Evolutionary conservation across 2,113 vertebrate genomes (phyloP).

Genomic region (Coryphaenoides rupestris): DNA sequence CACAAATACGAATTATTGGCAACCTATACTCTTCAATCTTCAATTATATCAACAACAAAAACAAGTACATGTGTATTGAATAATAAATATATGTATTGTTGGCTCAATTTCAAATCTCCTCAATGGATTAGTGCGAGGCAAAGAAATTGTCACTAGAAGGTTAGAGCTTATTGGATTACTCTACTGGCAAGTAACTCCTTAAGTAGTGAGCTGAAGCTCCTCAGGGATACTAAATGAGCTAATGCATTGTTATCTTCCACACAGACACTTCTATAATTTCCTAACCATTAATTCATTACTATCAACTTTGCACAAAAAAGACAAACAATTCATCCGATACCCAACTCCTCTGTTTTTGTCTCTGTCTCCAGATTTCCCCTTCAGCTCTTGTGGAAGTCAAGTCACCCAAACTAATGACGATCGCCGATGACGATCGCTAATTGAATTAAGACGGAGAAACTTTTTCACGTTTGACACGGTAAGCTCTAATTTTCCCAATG

Average conservation of each 20-base stretch:
- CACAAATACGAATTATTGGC: conserved; percentile 6
- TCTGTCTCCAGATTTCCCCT: conserved; percentile 52
- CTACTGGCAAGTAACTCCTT: conserved; percentile 23
- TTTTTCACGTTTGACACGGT: conserved; percentile 73
- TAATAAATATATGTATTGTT: conserved; percentile 14
- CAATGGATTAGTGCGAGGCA: conserved; percentile 38
- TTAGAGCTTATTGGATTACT: conserved; percentile 55
- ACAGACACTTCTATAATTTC: conserved; percentile 18
- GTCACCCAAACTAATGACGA: conserved; percentile 72
- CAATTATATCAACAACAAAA: background rate
- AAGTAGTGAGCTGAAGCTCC: conserved; percentile 25
- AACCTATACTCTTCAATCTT: background rate
- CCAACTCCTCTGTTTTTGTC: conserved; percentile 25
- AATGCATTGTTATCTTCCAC: conserved; percentile 16
- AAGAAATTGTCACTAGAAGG: conserved; percentile 37
- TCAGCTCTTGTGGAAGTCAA: conserved; percentile 55
- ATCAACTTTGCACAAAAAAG: conserved; percentile 2
- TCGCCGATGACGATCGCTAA: too few species aligned
- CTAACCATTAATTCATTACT: conserved; percentile 24
- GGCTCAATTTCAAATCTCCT: conserved; percentile 8
- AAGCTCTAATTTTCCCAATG: conserved; percentile 37
- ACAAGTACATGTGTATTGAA: background rate
- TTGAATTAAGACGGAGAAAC: conserved; percentile 53
- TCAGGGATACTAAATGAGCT: conserved; percentile 8
- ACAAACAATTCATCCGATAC: conserved; percentile 23